phyloP scores from a whole-genome alignment of 2,888 invertebrate species.

The Philopedon plagiatum region DNA sequence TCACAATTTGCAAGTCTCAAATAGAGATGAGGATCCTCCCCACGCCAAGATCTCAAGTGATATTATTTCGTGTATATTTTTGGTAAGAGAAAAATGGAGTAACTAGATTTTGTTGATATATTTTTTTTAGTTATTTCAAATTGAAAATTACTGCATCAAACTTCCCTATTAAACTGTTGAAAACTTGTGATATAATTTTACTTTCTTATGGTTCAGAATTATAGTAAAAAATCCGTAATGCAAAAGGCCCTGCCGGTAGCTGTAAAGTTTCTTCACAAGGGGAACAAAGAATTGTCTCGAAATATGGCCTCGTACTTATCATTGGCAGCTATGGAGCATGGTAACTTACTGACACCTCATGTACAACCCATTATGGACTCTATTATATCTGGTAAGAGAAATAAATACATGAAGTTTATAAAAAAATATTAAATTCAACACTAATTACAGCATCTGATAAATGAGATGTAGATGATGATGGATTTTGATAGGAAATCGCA shows the following conservation, averaged over 20 bases:
- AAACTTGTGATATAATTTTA: constrained; percentile 22
- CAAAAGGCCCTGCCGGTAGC: constrained; percentile 89
- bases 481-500: too few relatives aligned
- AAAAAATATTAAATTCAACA: not conserved
- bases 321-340: constrained; percentile 92
- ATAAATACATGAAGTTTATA: constrained; percentile 24
- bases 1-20: constrained; percentile 87
- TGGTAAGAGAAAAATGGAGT: constrained; percentile 78
- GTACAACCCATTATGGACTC: constrained; percentile 93
- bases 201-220: constrained; percentile 72
- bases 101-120: not conserved
- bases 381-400: constrained; percentile 81
- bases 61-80: constrained; percentile 93
- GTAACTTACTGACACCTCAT: constrained; percentile 87
- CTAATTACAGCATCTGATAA: too few relatives aligned
- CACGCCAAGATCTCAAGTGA: constrained; percentile 97
- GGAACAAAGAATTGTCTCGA: constrained; percentile 89
- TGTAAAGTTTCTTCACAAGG: constrained; percentile 91
- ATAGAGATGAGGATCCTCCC: constrained; percentile 90
- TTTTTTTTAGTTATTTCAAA: too few relatives aligned
- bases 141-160: too few relatives aligned
- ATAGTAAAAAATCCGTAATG: constrained; percentile 82
- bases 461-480: too few relatives aligned
- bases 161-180: too few relatives aligned
- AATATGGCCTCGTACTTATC: constrained; percentile 94